Evolutionary conservation across 1,140 invertebrate genomes (phyloP).

Genomic region (Pseudoatta argentina): DNA sequence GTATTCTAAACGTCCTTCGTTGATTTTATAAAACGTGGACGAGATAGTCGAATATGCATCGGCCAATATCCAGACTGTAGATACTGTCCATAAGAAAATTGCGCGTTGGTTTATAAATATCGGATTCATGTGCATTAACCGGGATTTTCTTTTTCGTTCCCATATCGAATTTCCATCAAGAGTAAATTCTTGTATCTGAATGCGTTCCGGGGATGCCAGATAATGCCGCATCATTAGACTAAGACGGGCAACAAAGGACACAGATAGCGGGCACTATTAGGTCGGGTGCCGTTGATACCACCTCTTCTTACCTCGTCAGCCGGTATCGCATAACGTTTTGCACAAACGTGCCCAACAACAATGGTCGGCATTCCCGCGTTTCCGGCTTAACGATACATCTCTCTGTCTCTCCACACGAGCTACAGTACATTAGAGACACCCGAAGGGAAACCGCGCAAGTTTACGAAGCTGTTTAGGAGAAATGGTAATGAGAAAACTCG

Average conservation of each 20-base stretch:
- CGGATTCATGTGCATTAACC: constrained; percentile 33
- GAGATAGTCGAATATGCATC: constrained; percentile 24
- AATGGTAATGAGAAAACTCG: constrained; percentile 70
- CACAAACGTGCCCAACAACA: constrained; percentile 65
- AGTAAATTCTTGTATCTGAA: constrained; percentile 66
- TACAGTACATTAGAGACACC: constrained; percentile 57
- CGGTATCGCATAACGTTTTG: constrained; percentile 70
- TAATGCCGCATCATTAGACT: constrained; percentile 72
- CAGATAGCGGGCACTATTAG: constrained; percentile 71
- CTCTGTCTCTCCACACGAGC: background rate
- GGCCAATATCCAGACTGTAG: constrained; percentile 16
- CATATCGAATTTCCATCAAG: constrained; percentile 73
- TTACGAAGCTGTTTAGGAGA: constrained; percentile 40
- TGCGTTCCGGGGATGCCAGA: constrained; percentile 20
- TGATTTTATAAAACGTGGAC: constrained; percentile 3
- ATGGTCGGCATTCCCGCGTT: constrained; percentile 58
- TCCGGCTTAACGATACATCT: constrained; percentile 51
- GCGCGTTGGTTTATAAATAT: constrained; percentile 43
- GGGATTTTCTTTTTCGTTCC: constrained; percentile 17
- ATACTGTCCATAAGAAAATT: constrained; percentile 50
- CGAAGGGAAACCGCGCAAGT: constrained; percentile 43
- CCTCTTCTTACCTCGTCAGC: constrained; percentile 70
- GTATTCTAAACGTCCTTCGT: background rate
- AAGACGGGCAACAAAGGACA: constrained; percentile 66
- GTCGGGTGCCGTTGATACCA: constrained; percentile 51